Evolutionary conservation across 2,797 vertebrate genomes (phyloP).

Genomic region (Mormyrops boulengeri): DNA sequence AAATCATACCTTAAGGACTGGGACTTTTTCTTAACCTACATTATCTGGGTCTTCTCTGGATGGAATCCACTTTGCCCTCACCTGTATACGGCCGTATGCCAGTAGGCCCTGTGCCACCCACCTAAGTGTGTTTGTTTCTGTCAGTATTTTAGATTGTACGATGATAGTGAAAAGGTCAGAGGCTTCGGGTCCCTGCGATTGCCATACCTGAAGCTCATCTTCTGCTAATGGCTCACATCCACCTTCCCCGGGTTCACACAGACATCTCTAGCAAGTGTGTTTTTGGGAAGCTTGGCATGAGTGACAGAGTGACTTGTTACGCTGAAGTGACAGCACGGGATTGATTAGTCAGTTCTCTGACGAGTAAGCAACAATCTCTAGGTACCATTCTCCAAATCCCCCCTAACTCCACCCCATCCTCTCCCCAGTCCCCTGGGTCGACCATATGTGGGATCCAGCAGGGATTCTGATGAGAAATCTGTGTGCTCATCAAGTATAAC

Average conservation of each 20-base stretch:
- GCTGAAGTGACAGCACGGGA: background rate
- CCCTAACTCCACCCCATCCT: background rate
- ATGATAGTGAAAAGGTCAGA: background rate
- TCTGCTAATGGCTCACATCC: background rate
- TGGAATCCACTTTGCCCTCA: background rate
- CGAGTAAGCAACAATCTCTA: background rate
- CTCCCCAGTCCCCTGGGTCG: background rate
- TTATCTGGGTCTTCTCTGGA: background rate
- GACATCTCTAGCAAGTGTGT: background rate
- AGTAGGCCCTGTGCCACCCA: background rate
- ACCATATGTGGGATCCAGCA: conserved; percentile 7
- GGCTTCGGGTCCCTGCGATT: background rate
- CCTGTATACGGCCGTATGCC: background rate
- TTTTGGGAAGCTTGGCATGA: background rate
- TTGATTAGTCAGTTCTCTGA: conserved; percentile 14
- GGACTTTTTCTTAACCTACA: background rate
- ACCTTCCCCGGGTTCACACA: background rate
- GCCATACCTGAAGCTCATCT: background rate
- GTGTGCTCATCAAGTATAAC: background rate
- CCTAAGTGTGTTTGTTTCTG: background rate
- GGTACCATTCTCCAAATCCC: background rate
- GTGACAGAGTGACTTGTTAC: background rate
- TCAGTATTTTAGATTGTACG: background rate
- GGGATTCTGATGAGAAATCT: conserved; percentile 17
- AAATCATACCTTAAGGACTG: background rate